Evolutionary conservation across 1,140 invertebrate species (phyloP), one percentile per base, ranked within the genome.

Genomic region (Drosophila lowei): DNA sequence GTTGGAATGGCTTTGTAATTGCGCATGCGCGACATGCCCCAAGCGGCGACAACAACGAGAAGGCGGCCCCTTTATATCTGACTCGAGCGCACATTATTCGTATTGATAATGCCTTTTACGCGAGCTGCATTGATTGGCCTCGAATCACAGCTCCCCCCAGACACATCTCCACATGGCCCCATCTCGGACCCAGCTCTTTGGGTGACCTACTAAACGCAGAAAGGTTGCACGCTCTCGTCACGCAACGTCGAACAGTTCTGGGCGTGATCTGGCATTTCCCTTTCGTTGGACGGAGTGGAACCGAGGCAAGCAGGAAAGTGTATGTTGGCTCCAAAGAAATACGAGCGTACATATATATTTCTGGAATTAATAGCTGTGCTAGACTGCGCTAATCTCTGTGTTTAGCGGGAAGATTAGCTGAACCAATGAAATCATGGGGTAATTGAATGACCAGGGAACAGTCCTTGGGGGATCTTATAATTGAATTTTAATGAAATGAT

Each of bases 11-110:
- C 72, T 74, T 61, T 68, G 77, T 77, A 86, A 86, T 85, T 86
- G 80, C 81, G 81, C 81, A 86, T 85, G 80, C 81, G 81, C 79
- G 65, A 83, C 79, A 83, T 83, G 79, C 79, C 44, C 58, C 75
- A 75, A 58, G 71, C 70, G 44, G 56, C 70, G 64, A 44, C 46
- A 61, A 49, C 62, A 61, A 34, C 62, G 44, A 43, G 62, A 34
- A 34, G 77, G 63, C 80, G 80, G 80, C 47, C 49, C 67, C 83
- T 85, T 85, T 77, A 80, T 66, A 71, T 66, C 23, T 53, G 38
- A 13, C 42, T 53, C 49, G 70, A 53, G 58, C 30, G 44, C 67
- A 34, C 55, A 65, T 71, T 49, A 64, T 60, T 25, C 62, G 59
- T 59, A 78, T 77, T 73, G 63, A 81, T 81, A 81, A 73, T 81